phyloP scores from a whole-genome alignment of 2,113 vertebrate species.

The Salvelinus sp. region DNA sequence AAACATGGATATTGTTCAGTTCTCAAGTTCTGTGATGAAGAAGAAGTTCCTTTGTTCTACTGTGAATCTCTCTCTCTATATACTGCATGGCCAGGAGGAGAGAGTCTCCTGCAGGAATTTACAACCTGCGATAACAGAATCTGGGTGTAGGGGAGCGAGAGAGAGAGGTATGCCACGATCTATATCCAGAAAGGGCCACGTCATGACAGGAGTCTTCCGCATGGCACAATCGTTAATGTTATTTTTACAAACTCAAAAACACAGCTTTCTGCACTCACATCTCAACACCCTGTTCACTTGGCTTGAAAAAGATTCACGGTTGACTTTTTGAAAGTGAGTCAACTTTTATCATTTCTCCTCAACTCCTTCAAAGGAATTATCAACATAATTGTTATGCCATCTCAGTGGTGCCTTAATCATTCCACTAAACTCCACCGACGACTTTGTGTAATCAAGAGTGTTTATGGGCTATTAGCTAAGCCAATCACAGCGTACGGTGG shows the following conservation, averaged over 20 bases:
- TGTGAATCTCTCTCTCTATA: too few species aligned
- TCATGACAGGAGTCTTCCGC: background rate
- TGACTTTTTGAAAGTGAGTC: background rate
- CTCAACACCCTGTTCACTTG: background rate
- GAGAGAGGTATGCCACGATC: too few species aligned
- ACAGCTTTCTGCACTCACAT: background rate
- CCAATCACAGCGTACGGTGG: conserved; percentile 25
- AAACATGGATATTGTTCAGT: too few species aligned
- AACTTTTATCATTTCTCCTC: background rate
- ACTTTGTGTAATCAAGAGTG: conserved; percentile 45
- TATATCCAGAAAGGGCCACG: too few species aligned
- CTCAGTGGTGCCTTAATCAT: conserved; percentile 16
- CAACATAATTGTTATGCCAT: background rate
- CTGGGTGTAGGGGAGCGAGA: too few species aligned
- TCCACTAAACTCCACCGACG: conserved; percentile 41
- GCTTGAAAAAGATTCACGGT: background rate
- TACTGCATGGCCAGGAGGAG: too few species aligned
- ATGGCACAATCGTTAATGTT: background rate
- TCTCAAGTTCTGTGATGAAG: too few species aligned
- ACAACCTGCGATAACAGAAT: too few species aligned
- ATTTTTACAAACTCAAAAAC: background rate
- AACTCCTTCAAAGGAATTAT: background rate
- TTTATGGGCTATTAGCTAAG: conserved; percentile 48
- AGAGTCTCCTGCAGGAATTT: too few species aligned
- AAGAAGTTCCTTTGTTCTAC: too few species aligned